phyloP scores from a whole-genome alignment of 2,113 vertebrate genomes.

The Leucopternis melanops region DNA sequence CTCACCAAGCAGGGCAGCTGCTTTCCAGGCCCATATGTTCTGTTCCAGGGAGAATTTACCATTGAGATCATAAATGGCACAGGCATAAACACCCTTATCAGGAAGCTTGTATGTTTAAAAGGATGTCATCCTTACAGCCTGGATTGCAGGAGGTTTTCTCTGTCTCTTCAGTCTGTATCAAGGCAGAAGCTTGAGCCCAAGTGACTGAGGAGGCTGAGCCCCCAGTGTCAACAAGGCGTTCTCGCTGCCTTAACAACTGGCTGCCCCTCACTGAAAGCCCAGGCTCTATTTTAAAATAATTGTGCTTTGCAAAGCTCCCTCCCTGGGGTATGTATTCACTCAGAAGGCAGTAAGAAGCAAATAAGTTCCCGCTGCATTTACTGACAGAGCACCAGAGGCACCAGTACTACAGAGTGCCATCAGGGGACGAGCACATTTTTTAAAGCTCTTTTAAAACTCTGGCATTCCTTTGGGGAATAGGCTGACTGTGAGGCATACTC shows the following conservation, averaged over 20 bases:
- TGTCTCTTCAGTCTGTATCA: neutral
- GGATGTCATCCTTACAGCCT: neutral
- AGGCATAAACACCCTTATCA: neutral
- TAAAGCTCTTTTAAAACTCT: slow-evolving; percentile 39
- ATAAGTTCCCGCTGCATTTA: slow-evolving; percentile 53
- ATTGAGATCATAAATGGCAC: neutral
- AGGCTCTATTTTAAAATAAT: slow-evolving; percentile 41
- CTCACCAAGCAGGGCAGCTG: neutral
- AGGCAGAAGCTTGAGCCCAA: slow-evolving; percentile 2
- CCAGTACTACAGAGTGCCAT: slow-evolving; percentile 6
- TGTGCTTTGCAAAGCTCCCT: slow-evolving; percentile 30
- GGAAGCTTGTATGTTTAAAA: neutral
- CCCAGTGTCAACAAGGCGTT: neutral
- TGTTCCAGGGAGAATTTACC: neutral
- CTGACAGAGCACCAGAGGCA: slow-evolving; percentile 53
- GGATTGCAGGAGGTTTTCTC: neutral
- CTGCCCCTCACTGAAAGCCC: slow-evolving; percentile 31
- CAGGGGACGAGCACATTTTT: slow-evolving; percentile 14
- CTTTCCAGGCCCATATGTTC: neutral
- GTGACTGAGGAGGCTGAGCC: slow-evolving; percentile 33
- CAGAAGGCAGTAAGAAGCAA: slow-evolving; percentile 49
- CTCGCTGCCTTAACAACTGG: slow-evolving; percentile 5
- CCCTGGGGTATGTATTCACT: slow-evolving; percentile 35
- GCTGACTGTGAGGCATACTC: slow-evolving; percentile 38
- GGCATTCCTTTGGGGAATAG: slow-evolving; percentile 23